These are phyloP conservation scores for Syngnathus typhle DNA, from an alignment of 2,113 vertebrate species.

Conservation along the genomic window DNA sequence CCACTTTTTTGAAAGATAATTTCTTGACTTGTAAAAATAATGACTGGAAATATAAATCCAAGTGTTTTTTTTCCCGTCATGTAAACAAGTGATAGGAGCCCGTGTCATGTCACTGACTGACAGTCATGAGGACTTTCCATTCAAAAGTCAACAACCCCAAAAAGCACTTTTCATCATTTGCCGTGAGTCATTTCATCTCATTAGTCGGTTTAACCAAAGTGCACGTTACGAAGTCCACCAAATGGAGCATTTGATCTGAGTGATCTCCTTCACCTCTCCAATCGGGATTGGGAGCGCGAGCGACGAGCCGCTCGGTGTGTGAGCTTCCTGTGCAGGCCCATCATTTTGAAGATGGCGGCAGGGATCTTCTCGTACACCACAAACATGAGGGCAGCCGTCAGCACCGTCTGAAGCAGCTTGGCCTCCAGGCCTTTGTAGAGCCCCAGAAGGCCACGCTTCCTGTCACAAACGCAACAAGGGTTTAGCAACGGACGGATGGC, in stretches of 20 bases:
- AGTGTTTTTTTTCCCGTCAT: no score
- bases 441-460: slow-evolving; percentile 61
- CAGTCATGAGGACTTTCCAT: no score
- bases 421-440: slow-evolving; percentile 79
- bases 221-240: background rate
- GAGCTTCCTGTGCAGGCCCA: slow-evolving; percentile 68
- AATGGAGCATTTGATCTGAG: background rate
- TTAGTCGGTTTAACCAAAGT: background rate
- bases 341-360: slow-evolving; percentile 69
- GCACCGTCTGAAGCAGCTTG: slow-evolving; percentile 76
- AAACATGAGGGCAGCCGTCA: slow-evolving; percentile 78
- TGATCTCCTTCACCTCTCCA: background rate
- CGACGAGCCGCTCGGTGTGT: slow-evolving; percentile 38
- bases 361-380: slow-evolving; percentile 77
- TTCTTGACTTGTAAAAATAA: background rate
- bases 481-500: background rate
- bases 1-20: slow-evolving; percentile 1
- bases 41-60: no score
- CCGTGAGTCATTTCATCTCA: background rate
- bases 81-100: background rate
- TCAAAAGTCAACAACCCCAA: no score
- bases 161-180: background rate
- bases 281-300: background rate
- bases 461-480: slow-evolving; percentile 24
- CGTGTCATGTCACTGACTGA: background rate